Base-by-base conservation (phyloP, 2,888 invertebrate genomes). In the Agrilus mali region DNA sequence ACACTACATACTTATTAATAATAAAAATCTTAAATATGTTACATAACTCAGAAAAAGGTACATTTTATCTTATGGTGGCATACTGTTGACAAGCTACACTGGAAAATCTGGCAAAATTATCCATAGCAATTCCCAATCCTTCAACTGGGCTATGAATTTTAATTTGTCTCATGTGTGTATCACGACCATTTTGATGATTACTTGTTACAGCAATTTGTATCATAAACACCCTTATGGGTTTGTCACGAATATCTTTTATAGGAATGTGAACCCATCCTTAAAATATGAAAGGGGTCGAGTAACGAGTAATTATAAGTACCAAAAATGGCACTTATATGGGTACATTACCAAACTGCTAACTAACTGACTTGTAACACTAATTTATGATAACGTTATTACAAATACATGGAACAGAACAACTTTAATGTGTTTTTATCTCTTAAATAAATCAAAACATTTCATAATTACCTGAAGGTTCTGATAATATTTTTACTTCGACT, bases 121-220 rank as follows among this genome's bases (percentile, higher is more conserved):
- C 79, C 15, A 82, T 70, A 12, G 82, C 73, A 55, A 78, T 74
- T 38, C 77, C 76, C 37, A 77, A 72, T 43, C 74, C 71, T 60
- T 81, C 79, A 56, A 71, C 75, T 0, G 95, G 94, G 39, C 95
- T 93, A 63, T 95, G 90, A 42, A 97, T 85, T 68, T 94, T 90
- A 46, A 97, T 94, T 67, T 94, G 94, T 42, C 97, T 75, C 79
- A 98, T 88, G 60, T 98, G 98, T 1, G 97, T 97, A 61, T 98
- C 98, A 48, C 98, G 71, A 4, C 98, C 98, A 69, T 97, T 98
- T 65, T 98, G 98, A 67, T 98, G 98, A 68, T 99, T 99, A 54
- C 93, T 92, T 37, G 96, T 78, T 1, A 96, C 90, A 14, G 94
- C 94, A 54, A 96, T 86, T 68, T 96, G 95, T 42, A 96, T 81